Evolutionary conservation across 2,797 vertebrate species (phyloP).

Genomic region (Alauda arvensis): DNA sequence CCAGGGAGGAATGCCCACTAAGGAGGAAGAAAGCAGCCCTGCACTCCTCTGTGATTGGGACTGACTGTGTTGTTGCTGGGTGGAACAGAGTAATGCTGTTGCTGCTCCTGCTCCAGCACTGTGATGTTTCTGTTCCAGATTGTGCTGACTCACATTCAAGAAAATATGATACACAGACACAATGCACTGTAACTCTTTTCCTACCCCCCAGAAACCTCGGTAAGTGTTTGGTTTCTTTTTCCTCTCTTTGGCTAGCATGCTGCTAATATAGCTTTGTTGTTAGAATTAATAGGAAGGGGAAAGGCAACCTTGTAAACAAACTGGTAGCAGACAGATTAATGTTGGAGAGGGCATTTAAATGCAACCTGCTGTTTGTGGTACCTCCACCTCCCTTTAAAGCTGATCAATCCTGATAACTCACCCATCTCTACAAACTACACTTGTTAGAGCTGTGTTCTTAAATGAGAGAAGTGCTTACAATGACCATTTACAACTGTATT

Average conservation of each 20-base stretch:
- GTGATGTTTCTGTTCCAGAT: constrained; percentile 47
- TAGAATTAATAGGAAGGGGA: constrained; percentile 7
- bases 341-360: constrained; percentile 9
- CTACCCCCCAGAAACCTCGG: neutral
- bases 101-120: constrained; percentile 2
- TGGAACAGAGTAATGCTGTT: constrained; percentile 23
- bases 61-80: constrained; percentile 56
- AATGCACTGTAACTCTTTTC: constrained; percentile 9
- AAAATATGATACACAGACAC: constrained; percentile 14
- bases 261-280: neutral
- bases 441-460: constrained; percentile 63
- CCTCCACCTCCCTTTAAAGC: constrained; percentile 15
- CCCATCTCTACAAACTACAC: constrained; percentile 22
- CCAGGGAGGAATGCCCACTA: neutral
- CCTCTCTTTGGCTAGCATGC: neutral
- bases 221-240: constrained; percentile 40
- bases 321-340: neutral
- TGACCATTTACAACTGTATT: constrained; percentile 67
- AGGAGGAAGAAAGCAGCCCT: neutral
- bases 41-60: constrained; percentile 37
- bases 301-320: constrained; percentile 1
- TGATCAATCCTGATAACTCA: constrained; percentile 29
- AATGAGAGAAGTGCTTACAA: constrained; percentile 65
- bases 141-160: constrained; percentile 63
- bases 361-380: constrained; percentile 22